Evolutionary conservation across 2,113 vertebrate species (phyloP), one percentile per base, ranked within the genome.

Genomic region (Potamarius usumacintae): DNA sequence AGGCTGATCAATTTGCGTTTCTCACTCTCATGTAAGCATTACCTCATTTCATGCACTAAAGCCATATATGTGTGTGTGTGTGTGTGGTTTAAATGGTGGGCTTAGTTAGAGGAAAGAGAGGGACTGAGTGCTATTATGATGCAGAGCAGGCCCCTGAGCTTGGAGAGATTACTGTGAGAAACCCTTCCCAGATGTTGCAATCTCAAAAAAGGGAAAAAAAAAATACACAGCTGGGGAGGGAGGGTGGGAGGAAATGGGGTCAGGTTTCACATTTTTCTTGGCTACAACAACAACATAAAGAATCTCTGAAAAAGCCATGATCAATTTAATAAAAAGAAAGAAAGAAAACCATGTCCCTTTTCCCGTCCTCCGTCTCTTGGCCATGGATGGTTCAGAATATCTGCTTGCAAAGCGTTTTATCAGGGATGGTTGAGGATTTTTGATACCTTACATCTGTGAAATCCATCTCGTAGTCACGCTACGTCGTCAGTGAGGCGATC

Each of bases 171-270:
- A 91, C 88, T 84, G 87, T 82, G 67, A 89, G 88, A 93, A 92
- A 92, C 85, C 55, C 85, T 89, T 93, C 91, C 91, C 93, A 94
- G 92, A 94, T 94, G 92, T 93, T 88, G 86, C 77, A 63, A 88
- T 89, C 72, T 84, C 62, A 30, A 71, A 74, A 72, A 69, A 72
- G 22, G 48, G 69, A 62, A 22, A 20, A 71, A 72, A 53, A 20
- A 71, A 72, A 53, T n/a, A 86, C 83, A 53, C 88, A 82, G 85
- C 82, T 79, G 86, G 79, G 65, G 34, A 42, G 60, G 80, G 80
- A 63, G 83, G 4, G 77, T 30, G 74, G 83, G 22, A 87, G 86
- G 90, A 87, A 92, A 88, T 85, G 71, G 84, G 80, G 84, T 92
- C 88, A 83, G 60, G 78, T 90, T 89, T 79, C 87, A 89, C 65